Evolutionary conservation across 2,113 vertebrate species (phyloP).

Genomic region (Thunnus thynnus): DNA sequence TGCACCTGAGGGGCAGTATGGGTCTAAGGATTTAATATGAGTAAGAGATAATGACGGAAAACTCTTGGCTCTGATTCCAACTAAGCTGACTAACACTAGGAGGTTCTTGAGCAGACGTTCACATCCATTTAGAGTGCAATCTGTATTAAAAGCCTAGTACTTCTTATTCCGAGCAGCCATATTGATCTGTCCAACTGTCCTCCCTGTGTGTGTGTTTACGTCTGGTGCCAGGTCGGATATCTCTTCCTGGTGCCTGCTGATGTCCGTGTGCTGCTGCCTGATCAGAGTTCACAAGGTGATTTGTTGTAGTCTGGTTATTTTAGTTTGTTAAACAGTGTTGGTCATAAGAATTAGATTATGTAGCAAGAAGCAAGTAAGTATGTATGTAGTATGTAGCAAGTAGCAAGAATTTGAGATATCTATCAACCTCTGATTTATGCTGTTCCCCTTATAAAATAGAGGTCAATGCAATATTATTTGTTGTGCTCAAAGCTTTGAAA

Average conservation of each 20-base stretch:
- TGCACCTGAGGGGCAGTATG: slow-evolving; percentile 20
- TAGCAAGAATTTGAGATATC: slow-evolving; percentile 12
- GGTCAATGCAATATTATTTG: slow-evolving; percentile 15
- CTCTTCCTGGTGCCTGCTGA: slow-evolving; percentile 54
- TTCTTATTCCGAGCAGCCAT: slow-evolving; percentile 68
- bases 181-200: slow-evolving; percentile 71
- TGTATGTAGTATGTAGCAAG: neutral
- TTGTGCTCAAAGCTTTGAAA: slow-evolving; percentile 7
- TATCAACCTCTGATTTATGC: slow-evolving; percentile 20
- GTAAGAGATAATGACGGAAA: slow-evolving; percentile 56
- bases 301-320: slow-evolving; percentile 10
- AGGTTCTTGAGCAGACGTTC: slow-evolving; percentile 65
- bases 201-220: slow-evolving; percentile 54
- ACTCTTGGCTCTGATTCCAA: slow-evolving; percentile 47
- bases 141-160: slow-evolving; percentile 68
- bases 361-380: neutral
- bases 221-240: slow-evolving; percentile 72
- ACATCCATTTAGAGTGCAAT: slow-evolving; percentile 76
- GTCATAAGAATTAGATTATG: neutral
- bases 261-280: slow-evolving; percentile 42
- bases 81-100: slow-evolving; percentile 56
- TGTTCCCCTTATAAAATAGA: slow-evolving; percentile 20
- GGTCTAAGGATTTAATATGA: slow-evolving; percentile 60
- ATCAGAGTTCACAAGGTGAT: slow-evolving; percentile 54
- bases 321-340: slow-evolving; percentile 7